Conservation (phyloP, 2,888 invertebrate species). For the Calameuta pallipes region DNA sequence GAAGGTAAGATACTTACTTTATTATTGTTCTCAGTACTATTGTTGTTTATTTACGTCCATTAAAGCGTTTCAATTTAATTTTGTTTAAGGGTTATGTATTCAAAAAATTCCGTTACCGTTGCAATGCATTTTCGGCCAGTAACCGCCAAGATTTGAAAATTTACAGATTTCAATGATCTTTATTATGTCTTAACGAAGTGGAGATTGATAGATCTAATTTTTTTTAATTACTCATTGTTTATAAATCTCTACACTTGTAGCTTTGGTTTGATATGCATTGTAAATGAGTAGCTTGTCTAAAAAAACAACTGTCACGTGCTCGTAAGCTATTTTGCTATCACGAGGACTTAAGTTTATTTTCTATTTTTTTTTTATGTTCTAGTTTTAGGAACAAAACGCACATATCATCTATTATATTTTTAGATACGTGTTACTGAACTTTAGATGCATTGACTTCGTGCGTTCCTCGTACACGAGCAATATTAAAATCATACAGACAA, state of each 20-base stretch:
- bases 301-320: too few relatives aligned
- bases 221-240: background rate
- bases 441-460: too few relatives aligned
- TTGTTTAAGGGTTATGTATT: background rate
- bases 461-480: too few relatives aligned
- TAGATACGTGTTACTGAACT: too few relatives aligned
- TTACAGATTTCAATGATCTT: background rate
- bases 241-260: background rate
- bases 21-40: background rate
- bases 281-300: too few relatives aligned
- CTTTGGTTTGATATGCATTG: background rate
- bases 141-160: background rate
- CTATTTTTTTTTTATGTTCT: too few relatives aligned
- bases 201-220: background rate
- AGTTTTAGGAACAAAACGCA: too few relatives aligned
- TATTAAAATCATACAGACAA: too few relatives aligned
- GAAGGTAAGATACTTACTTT: slow-evolving; percentile 71
- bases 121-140: background rate
- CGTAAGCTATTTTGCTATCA: too few relatives aligned
- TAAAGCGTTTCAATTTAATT: background rate
- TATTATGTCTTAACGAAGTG: background rate
- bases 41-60: background rate
- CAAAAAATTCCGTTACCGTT: background rate
- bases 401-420: too few relatives aligned
- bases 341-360: background rate